These are phyloP conservation scores for Pelmatolapia mariae DNA, from an alignment of 2,113 vertebrate species.

Conservation along the genomic window DNA sequence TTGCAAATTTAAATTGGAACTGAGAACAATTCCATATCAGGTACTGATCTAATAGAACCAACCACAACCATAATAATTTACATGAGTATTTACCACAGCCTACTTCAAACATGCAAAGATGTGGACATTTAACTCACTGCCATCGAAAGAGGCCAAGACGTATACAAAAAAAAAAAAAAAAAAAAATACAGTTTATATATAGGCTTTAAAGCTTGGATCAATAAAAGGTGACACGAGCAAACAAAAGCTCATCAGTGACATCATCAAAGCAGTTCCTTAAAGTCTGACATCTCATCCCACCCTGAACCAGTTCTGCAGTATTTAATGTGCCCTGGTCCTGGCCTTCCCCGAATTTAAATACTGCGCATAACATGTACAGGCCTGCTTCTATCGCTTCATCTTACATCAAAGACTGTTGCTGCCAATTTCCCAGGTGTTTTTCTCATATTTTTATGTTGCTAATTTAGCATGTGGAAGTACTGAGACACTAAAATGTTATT, in stretches of 20 bases:
- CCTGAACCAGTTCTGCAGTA: neutral
- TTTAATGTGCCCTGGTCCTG: accelerated
- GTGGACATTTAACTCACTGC: no score
- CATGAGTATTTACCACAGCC: neutral
- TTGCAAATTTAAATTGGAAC: accelerated
- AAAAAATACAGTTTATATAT: neutral
- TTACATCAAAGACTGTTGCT: neutral
- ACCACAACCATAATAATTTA: neutral
- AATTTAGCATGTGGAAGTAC: accelerated
- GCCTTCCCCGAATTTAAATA: neutral
- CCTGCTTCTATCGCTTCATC: neutral
- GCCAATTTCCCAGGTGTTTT: neutral
- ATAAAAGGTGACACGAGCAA: neutral
- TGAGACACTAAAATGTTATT: neutral
- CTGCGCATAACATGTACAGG: neutral
- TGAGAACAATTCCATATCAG: neutral
- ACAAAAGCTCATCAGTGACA: neutral
- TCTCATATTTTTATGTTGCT: neutral
- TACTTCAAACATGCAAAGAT: neutral
- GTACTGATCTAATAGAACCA: neutral
- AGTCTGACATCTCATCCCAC: neutral
- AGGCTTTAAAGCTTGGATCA: neutral
- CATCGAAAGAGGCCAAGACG: neutral
- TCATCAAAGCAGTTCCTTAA: neutral
- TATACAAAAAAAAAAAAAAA: accelerated